Conservation (phyloP, 2,113 vertebrate genomes). For the Brachyhypopomus occidentalis region DNA sequence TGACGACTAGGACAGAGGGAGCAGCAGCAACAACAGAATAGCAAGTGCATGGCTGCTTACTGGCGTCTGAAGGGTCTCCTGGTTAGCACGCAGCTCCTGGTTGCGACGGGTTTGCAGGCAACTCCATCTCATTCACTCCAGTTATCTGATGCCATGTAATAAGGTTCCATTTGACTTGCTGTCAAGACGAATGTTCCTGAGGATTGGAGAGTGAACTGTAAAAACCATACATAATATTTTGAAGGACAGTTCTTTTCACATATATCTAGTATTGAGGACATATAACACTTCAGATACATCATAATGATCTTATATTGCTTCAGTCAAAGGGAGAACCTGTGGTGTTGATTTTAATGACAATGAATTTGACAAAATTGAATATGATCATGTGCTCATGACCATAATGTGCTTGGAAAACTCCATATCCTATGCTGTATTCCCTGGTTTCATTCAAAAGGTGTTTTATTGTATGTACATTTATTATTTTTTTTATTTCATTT, state of each 20-base stretch:
- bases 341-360: not conserved
- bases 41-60: conserved; percentile 20
- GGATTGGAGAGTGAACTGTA: conserved; percentile 9
- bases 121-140: not conserved
- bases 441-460: conserved; percentile 67
- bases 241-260: conserved; percentile 34
- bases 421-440: conserved; percentile 63
- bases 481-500: conserved; percentile 57
- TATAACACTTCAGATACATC: conserved; percentile 43
- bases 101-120: not conserved
- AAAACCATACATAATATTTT: not conserved
- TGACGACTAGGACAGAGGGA: not conserved
- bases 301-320: conserved; percentile 20
- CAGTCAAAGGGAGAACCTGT: conserved; percentile 9
- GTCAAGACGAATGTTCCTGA: conserved; percentile 22
- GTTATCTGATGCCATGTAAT: not conserved
- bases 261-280: conserved; percentile 52
- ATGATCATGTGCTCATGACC: conserved; percentile 4
- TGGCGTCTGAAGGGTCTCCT: not conserved
- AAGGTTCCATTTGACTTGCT: not conserved
- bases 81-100: not conserved
- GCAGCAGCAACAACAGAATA: not conserved
- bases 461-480: conserved; percentile 57
- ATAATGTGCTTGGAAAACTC: conserved; percentile 41
- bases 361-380: conserved; percentile 15